Base-by-base conservation (phyloP, 2,888 invertebrate genomes). In the Protophormia terraenovae region DNA sequence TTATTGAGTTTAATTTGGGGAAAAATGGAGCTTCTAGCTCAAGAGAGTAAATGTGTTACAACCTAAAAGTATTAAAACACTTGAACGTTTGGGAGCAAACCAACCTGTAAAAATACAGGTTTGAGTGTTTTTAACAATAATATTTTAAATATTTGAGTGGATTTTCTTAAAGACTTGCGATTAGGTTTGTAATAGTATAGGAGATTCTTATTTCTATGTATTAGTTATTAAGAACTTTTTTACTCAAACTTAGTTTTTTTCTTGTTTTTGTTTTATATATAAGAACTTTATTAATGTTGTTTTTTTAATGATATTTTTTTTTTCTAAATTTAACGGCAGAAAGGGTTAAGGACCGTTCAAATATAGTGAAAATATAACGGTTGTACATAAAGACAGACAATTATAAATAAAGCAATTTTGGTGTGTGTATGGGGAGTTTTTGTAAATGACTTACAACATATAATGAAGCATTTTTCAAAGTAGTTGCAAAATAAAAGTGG, bases 301-400 rank as follows among this genome's bases (percentile, higher is more conserved):
- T 72, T 55, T 47, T 75, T 71, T 69, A 8, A 47, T 24, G n/a
- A n/a, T 10, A 32, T 55, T 45, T 64, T 41, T 14, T 35, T 73
- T 58, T 47, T 29, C 50, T 58, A 55, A 73, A 69, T 72, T 73
- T 38, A 35, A 47, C 55, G 60, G 69, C 78, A 82, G 82, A 82
- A 82, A 85, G 85, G 85, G 85, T 85, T 85, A 85, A 85, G 78
- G 85, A 85, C 85, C 85, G 73, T 71, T 79, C 32, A 60, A 69
- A 72, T 53, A 55, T 55, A 45, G 22, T 10, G 41, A 3, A 55
- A 72, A 67, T 67, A 45, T 58, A 71, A 62, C 82, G 22, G 27
- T 72, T n/a, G 19, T 71, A 77, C 29, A 47, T 62, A 73, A 50
- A 67, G 41, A 71, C 78, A 79, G 78, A 60, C 66, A 78, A 58